Percentiles rank a stretch among this genome's conserved stretches.
Evolutionary conservation across 2,797 vertebrate species (phyloP).

Genomic region (Xyrichtys novacula): DNA sequence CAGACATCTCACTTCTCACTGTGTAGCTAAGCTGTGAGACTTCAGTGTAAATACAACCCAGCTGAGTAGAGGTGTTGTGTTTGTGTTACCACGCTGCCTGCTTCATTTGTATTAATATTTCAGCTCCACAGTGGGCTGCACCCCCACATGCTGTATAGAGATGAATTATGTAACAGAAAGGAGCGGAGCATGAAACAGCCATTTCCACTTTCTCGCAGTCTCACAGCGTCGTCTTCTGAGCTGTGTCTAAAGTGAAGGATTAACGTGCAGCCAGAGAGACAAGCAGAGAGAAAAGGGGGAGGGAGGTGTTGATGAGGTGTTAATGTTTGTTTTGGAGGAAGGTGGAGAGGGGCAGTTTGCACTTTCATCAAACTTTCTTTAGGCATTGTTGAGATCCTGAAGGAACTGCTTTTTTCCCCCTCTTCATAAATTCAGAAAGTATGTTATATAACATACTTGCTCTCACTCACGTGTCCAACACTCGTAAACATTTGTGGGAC

Average conservation of each 20-base stretch:
- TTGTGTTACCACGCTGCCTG: constrained; percentile 51
- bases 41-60: constrained; percentile 33
- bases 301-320: constrained; percentile 22
- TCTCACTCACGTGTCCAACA: not conserved
- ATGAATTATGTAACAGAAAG: constrained; percentile 75
- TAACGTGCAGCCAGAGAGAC: constrained; percentile 5
- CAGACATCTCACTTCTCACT: constrained; percentile 11
- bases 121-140: constrained; percentile 62
- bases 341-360: not conserved
- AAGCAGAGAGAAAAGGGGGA: not conserved
- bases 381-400: not conserved
- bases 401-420: constrained; percentile 28
- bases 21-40: not conserved
- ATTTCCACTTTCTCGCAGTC: constrained; percentile 70
- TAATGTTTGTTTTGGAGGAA: constrained; percentile 19
- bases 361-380: not conserved
- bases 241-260: constrained; percentile 42
- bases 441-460: no score
- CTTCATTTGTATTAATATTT: constrained; percentile 79
- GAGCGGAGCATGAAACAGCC: constrained; percentile 50
- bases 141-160: constrained; percentile 46
- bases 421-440: no score
- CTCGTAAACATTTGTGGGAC: constrained; percentile 1
- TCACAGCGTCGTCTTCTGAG: constrained; percentile 49
- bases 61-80: constrained; percentile 45